A percentile compares a stretch with the other conserved stretches of the same genome.
phyloP scores from a whole-genome alignment of 2,888 invertebrate genomes.

The Ceramica pisi region DNA sequence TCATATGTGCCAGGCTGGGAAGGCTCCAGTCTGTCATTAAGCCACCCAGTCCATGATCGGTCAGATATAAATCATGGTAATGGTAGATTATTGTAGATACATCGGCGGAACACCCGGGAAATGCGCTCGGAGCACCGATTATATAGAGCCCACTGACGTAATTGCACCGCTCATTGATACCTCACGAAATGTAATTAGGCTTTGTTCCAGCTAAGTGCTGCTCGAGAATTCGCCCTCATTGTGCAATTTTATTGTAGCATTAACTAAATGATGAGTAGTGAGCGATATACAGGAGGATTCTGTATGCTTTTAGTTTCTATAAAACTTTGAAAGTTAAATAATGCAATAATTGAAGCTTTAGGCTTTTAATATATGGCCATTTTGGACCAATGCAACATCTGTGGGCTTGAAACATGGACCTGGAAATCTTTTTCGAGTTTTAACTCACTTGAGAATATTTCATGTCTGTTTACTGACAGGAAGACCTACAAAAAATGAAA shows the following conservation, averaged over 20 bases:
- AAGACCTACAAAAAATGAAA: constrained; percentile 25
- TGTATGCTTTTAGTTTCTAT: constrained; percentile 27
- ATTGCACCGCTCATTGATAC: constrained; percentile 89
- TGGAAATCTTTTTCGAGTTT: not conserved
- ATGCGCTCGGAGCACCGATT: constrained; percentile 85
- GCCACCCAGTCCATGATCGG: constrained; percentile 83
- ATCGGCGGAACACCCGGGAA: constrained; percentile 87
- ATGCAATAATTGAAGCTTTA: not conserved
- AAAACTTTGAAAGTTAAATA: not conserved
- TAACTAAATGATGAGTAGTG: constrained; percentile 79
- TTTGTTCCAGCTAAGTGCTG: constrained; percentile 84
- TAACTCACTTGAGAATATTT: not conserved
- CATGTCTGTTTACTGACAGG: not conserved
- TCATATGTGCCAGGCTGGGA: constrained; percentile 79
- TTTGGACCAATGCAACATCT: not conserved
- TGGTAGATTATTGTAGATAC: constrained; percentile 89
- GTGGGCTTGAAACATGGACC: not conserved
- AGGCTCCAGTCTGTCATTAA: constrained; percentile 85
- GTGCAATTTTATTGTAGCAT: constrained; percentile 81
- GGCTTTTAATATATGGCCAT: not conserved
- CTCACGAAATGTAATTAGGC: constrained; percentile 89
- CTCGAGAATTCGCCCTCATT: constrained; percentile 79
- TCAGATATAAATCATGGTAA: constrained; percentile 89
- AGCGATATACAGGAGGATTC: constrained; percentile 21
- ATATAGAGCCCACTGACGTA: constrained; percentile 85